Evolutionary conservation across 2,797 vertebrate species (phyloP), one percentile per base, ranked within the genome.

Genomic region (Galaxias olidus): DNA sequence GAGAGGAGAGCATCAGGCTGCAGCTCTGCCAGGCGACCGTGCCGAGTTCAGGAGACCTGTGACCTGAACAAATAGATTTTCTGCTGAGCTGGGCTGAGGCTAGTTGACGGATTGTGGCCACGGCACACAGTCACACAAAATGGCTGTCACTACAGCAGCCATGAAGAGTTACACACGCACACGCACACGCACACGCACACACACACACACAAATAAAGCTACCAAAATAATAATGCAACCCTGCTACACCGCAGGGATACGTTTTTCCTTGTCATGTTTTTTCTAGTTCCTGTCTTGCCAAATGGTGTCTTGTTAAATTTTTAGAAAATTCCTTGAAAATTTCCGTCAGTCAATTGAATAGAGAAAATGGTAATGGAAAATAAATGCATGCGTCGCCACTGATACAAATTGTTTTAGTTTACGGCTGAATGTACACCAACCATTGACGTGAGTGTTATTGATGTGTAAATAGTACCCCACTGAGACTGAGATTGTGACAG

Each of bases 381-480:
- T 13, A 17, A 55, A 44, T 20, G 55, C 15, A 62, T 42, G 20
- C 9, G 20, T 56, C 13, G n/a, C 11, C 51, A 44, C 45, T 15
- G 18, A n/a, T n/a, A 10, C 50, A 19, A 13, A 15, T 40, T 20
- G 41, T 75, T 15, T 15, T 54, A n/a, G 47, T 20, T 61, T 12
- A 49, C 30, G n/a, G n/a, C 54, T n/a, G 14, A 41, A 71, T 57
- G 75, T 72, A 52, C n/a, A 74, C 68, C 66, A 71, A 18, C 61
- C 61, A 68, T 40, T 75, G 80, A 72, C 52, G 10, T 69, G 66
- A 62, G 53, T 58, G 63, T 75, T 79, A 80, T 78, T 75, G 78
- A 80, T 79, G 83, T 69, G 54, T 74, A 77, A 77, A 77, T 66
- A 76, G 72, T 74, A 19, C 67, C 79, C 78, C 77, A 41, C 69